Evolutionary conservation across 2,888 invertebrate genomes (phyloP).

Genomic region (Leptura quadrifasciata): DNA sequence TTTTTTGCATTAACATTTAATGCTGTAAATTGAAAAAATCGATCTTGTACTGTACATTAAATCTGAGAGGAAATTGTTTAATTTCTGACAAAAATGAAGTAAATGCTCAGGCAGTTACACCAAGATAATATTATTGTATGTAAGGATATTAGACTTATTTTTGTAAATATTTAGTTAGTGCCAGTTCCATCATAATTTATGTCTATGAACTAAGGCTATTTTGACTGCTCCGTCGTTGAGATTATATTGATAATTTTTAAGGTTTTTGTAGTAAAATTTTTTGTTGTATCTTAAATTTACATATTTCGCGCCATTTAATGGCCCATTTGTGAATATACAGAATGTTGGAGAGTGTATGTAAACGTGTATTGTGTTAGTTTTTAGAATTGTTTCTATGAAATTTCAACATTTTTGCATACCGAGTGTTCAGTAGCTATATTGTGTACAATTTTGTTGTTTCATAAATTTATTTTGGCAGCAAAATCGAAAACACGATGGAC

Average conservation of each 20-base stretch:
- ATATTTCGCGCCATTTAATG: constrained; percentile 58
- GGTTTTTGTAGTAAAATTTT: constrained; percentile 64
- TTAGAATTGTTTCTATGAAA: constrained; percentile 65
- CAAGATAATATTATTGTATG: constrained; percentile 59
- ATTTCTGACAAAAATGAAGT: constrained; percentile 42
- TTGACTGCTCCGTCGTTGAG: constrained; percentile 63
- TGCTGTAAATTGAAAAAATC: constrained; percentile 15
- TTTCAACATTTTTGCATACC: constrained; percentile 59
- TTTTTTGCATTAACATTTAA: constrained; percentile 22
- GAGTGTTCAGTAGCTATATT: constrained; percentile 62
- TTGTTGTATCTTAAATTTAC: constrained; percentile 56
- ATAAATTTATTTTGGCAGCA: constrained; percentile 50
- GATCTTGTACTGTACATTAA: constrained; percentile 40
- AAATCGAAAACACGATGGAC: constrained; percentile 23
- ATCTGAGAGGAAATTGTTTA: constrained; percentile 33
- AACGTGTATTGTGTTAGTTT: constrained; percentile 69
- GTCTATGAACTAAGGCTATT: constrained; percentile 60
- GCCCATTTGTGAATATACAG: constrained; percentile 56
- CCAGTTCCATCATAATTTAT: constrained; percentile 68
- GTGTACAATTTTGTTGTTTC: constrained; percentile 52
- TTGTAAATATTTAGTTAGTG: constrained; percentile 72
- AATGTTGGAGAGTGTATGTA: constrained; percentile 64
- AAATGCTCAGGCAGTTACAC: constrained; percentile 58
- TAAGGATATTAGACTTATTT: constrained; percentile 71
- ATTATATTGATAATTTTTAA: constrained; percentile 63